Evolutionary conservation across 92 coral and sea anemone genomes (phyloP).

Genomic region (Paramuricea clavata): DNA sequence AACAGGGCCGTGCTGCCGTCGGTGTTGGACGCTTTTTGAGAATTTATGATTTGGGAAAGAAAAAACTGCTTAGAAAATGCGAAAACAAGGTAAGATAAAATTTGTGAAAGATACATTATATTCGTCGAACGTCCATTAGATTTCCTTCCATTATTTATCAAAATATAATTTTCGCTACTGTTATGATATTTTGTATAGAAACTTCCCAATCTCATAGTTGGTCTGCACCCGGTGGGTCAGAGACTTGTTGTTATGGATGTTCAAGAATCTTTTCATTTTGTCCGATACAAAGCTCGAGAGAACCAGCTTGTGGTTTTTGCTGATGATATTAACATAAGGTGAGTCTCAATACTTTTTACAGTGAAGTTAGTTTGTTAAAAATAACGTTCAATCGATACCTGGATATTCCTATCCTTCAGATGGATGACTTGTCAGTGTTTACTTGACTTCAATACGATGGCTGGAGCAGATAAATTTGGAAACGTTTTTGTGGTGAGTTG

Average conservation of each 20-base stretch:
- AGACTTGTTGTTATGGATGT: constrained; percentile 91
- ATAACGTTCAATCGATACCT: too few species aligned
- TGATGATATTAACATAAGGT: constrained; percentile 98
- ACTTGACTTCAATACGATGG: constrained; percentile 88
- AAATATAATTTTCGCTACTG: background rate
- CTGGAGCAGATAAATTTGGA: constrained; percentile 98
- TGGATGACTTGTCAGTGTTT: constrained; percentile 94
- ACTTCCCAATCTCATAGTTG: constrained; percentile 90
- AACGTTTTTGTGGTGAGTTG: constrained; percentile 88
- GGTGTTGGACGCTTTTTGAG: constrained; percentile 95
- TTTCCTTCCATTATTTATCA: background rate
- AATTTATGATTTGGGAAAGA: constrained; percentile 95
- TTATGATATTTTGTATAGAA: constrained; percentile 61
- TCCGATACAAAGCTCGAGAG: constrained; percentile 92
- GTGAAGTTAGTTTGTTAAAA: too few species aligned
- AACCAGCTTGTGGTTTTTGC: constrained; percentile 96
- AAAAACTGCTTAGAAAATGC: constrained; percentile 95
- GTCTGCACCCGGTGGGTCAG: constrained; percentile 88
- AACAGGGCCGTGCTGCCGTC: constrained; percentile 90
- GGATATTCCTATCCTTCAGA: constrained; percentile 53
- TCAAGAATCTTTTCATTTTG: constrained; percentile 93
- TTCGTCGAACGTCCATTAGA: too few species aligned
- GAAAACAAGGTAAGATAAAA: constrained; percentile 92
- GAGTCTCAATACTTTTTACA: background rate
- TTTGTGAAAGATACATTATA: too few species aligned